Evolutionary conservation across 2,113 vertebrate species (phyloP), one percentile per base, ranked within the genome.

Genomic region (Stictonetta naevosa): DNA sequence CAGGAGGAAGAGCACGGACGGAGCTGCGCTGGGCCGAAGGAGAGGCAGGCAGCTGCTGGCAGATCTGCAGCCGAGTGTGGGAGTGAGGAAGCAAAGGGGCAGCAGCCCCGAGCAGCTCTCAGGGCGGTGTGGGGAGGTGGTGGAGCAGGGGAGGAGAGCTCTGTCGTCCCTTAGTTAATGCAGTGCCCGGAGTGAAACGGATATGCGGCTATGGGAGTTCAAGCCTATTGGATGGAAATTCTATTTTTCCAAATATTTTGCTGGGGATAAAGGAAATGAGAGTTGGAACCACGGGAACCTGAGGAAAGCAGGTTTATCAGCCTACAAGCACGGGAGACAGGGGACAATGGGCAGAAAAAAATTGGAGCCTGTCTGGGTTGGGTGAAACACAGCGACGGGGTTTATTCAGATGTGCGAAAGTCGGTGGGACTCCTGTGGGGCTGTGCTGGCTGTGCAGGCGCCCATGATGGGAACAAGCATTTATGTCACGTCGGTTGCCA

Each of bases 341-440:
- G 4, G 60, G 40, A 18, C 29, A 34, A 11, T 36, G 55, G 74
- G 48, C 77, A 90, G 83, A 66, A 71, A 73, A 73, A 31, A 71
- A 10, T 1, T 8, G 1, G 34, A 15, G 13, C 69, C 4, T n/a
- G 17, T 6, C 15, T 10, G 19, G 3, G 5, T 0, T 23, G 83
- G 87, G 62, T n/a, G 82, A 15, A 42, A 62, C 63, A 14, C 62
- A 52, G 34, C 26, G 5, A n/a, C 33, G 4, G 31, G 3, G 13
- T 62, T 34, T 3, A 4, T 40, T 33, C 55, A 10, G 53, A 40
- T 17, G 66, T 28, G 62, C 64, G 58, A 22, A 83, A 13, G 36
- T 31, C 7, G 17, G 68, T 63, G 55, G 83, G 83, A 62, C 56
- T 58, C 50, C 52, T 10, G 60, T 3, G 77, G 62, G 55, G 82